Percentiles rank a stretch among this genome's conserved stretches.
Conservation (phyloP, 1,140 invertebrate genomes). For the Aphaenogaster floridana region DNA sequence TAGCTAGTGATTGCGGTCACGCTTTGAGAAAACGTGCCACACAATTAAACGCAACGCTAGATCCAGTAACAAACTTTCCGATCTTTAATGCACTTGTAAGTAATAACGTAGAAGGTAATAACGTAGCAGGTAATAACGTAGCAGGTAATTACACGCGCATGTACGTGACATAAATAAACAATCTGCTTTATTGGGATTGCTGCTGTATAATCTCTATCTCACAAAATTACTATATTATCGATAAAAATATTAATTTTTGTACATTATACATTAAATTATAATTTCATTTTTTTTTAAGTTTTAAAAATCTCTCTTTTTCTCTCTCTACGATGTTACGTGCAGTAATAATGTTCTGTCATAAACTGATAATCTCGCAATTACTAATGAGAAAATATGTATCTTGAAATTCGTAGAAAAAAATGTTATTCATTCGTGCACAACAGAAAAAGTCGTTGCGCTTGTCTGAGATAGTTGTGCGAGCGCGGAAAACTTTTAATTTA, state of each 20-base stretch:
- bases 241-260: too few relatives aligned
- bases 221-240: not conserved
- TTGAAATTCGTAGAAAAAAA: not conserved
- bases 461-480: not conserved
- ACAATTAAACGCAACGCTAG: not conserved
- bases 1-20: constrained; percentile 41
- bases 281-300: too few relatives aligned
- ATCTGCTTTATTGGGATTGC: not conserved
- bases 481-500: constrained; percentile 39
- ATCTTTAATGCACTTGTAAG: not conserved
- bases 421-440: constrained; percentile 6
- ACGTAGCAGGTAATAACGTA: too few relatives aligned
- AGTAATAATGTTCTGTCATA: not conserved
- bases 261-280: too few relatives aligned
- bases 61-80: not conserved
- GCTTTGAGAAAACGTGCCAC: not conserved
- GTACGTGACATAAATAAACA: not conserved
- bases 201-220: not conserved
- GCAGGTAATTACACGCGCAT: not conserved
- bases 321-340: not conserved
- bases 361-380: not conserved
- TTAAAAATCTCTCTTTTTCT: not conserved
- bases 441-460: not conserved
- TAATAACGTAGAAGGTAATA: too few relatives aligned
- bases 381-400: not conserved